Evolutionary conservation across 2,113 vertebrate genomes (phyloP).

Genomic region (Dipodomys ordii): DNA sequence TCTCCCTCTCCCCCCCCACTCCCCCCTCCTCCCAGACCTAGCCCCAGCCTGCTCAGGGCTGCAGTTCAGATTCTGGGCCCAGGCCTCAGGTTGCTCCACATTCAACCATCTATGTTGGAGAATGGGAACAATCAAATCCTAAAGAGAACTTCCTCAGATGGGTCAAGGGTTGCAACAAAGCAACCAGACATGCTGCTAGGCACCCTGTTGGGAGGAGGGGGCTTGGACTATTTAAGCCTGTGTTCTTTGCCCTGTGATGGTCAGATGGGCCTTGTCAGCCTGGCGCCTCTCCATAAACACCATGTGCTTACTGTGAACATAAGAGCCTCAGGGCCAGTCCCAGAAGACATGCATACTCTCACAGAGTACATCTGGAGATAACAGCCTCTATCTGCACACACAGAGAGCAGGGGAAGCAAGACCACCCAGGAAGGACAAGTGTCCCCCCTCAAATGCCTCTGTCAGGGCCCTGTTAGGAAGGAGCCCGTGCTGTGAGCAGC

Average conservation of each 20-base stretch:
- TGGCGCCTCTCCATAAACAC: background rate
- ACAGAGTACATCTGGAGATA: background rate
- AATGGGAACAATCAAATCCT: background rate
- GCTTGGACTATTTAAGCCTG: background rate
- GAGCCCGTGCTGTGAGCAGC: fast-evolving
- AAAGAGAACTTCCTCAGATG: background rate
- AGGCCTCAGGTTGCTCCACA: fast-evolving
- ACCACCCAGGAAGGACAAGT: background rate
- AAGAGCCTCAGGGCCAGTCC: background rate
- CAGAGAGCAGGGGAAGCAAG: background rate
- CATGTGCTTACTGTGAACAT: background rate
- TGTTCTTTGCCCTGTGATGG: background rate
- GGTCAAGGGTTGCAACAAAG: background rate
- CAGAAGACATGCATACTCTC: background rate
- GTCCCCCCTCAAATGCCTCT: background rate
- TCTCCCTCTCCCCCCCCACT: background rate
- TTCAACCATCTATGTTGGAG: background rate
- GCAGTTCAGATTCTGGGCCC: background rate
- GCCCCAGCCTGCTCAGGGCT: background rate
- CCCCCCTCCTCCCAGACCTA: no score
- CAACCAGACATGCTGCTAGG: no score
- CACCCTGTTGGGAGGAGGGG: background rate
- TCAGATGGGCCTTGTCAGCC: background rate
- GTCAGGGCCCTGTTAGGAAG: background rate
- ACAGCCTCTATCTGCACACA: background rate